Percentiles rank a stretch among this genome's conserved stretches.
phyloP scores from a whole-genome alignment of 2,888 invertebrate species.

The Graphium colonna region DNA sequence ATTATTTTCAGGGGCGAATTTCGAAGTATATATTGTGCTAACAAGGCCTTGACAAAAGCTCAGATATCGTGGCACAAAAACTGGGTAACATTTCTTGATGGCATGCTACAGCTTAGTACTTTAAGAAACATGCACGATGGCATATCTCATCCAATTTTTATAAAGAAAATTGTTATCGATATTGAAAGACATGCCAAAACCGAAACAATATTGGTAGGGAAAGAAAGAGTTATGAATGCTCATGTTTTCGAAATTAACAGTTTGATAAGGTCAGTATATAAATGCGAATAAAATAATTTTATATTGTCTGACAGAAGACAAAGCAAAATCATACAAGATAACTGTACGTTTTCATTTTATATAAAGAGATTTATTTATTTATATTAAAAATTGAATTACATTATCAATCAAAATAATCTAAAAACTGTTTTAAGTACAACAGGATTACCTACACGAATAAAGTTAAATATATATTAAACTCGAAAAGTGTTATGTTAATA shows the following conservation, averaged over 20 bases:
- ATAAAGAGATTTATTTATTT: no score
- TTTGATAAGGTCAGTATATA: conserved; percentile 35
- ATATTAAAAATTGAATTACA: no score
- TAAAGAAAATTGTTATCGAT: conserved; percentile 43
- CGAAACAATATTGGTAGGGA: conserved; percentile 15
- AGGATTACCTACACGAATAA: no score
- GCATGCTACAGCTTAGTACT: conserved; percentile 88
- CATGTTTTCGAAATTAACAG: conserved; percentile 32
- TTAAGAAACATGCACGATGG: conserved; percentile 80
- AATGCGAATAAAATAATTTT: no score
- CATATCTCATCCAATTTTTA: conserved; percentile 80
- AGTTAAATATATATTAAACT: no score
- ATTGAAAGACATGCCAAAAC: conserved; percentile 32
- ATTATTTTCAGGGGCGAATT: conserved; percentile 43
- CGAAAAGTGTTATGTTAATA: no score
- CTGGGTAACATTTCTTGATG: conserved; percentile 91
- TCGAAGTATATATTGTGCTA: conserved; percentile 39
- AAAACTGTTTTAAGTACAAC: no score
- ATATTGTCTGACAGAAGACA: no score
- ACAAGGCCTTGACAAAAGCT: conserved; percentile 45
- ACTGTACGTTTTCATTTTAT: no score
- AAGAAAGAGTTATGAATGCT: conserved; percentile 30
- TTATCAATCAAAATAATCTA: no score
- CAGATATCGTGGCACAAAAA: conserved; percentile 83
- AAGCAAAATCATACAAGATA: no score